Percentiles rank a stretch among this genome's conserved stretches.
These are phyloP conservation scores for Gryllus longicercus DNA, from an alignment of 2,888 invertebrate genomes.

Conservation along the genomic window DNA sequence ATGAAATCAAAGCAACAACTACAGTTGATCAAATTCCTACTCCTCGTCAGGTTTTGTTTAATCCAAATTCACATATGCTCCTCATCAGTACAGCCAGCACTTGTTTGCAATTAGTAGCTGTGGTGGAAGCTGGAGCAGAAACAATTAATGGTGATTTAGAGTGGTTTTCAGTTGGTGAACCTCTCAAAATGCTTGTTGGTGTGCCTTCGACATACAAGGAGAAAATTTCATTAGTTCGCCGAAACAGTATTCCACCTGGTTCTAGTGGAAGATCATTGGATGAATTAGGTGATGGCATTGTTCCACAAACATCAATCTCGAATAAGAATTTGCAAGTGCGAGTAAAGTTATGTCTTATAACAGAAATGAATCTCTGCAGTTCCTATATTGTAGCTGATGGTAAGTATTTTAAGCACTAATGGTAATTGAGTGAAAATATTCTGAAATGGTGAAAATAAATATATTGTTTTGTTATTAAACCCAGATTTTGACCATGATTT, in stretches of 20 bases:
- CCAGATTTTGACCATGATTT: neutral
- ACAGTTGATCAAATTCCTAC: slow-evolving; percentile 79
- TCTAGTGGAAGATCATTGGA: neutral
- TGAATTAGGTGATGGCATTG: neutral
- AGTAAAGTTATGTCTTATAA: slow-evolving; percentile 76
- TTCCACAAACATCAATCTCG: neutral
- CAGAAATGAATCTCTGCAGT: slow-evolving; percentile 78
- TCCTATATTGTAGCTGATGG: slow-evolving; percentile 80
- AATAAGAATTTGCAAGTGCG: slow-evolving; percentile 58
- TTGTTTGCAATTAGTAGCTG: slow-evolving; percentile 71
- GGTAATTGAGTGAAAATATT: neutral
- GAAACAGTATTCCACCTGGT: slow-evolving; percentile 11
- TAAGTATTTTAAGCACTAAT: slow-evolving; percentile 47
- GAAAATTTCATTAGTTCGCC: slow-evolving; percentile 58
- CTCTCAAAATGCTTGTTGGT: slow-evolving; percentile 63
- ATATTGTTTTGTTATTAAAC: neutral
- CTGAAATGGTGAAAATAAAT: neutral
- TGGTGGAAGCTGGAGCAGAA: slow-evolving; percentile 68
- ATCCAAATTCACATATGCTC: slow-evolving; percentile 70
- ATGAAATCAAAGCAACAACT: slow-evolving; percentile 76
- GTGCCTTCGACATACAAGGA: slow-evolving; percentile 61
- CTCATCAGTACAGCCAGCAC: slow-evolving; percentile 78
- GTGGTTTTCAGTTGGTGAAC: slow-evolving; percentile 68
- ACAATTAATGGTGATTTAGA: slow-evolving; percentile 48
- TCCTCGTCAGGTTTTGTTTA: slow-evolving; percentile 77